Conservation (phyloP, 2,888 invertebrate species). For the Lithophane leautieri region DNA sequence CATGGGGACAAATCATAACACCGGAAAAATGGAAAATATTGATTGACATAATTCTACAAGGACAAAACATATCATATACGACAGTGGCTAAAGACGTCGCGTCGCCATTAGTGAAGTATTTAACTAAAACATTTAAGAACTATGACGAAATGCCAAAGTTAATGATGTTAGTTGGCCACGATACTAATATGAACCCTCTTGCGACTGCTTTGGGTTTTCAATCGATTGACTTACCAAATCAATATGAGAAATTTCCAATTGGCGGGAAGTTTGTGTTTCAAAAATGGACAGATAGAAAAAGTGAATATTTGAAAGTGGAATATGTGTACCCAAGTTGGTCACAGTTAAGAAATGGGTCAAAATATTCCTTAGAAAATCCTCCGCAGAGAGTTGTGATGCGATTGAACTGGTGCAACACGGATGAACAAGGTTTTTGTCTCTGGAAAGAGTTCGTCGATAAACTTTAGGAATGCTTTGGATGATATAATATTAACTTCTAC, state of each 20-base stretch:
- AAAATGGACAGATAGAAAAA: constrained; percentile 53
- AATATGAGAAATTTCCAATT: constrained; percentile 55
- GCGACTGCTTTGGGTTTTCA: constrained; percentile 44
- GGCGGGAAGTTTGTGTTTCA: constrained; percentile 63
- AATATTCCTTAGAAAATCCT: constrained; percentile 39
- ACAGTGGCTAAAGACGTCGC: too few relatives aligned
- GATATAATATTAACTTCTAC: too few relatives aligned
- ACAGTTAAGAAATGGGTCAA: constrained; percentile 49
- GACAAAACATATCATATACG: too few relatives aligned
- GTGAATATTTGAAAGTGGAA: constrained; percentile 62
- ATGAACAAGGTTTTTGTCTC: constrained; percentile 41
- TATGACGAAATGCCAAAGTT: too few relatives aligned
- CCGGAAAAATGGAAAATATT: too few relatives aligned
- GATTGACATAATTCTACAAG: too few relatives aligned
- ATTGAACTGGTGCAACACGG: constrained; percentile 50
- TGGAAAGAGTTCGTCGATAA: too few relatives aligned
- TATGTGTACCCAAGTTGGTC: constrained; percentile 53
- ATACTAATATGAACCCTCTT: constrained; percentile 55
- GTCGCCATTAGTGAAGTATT: too few relatives aligned
- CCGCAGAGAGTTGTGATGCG: constrained; percentile 50
- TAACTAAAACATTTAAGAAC: too few relatives aligned
- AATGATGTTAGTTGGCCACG: constrained; percentile 55
- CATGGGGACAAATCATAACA: constrained; percentile 51
- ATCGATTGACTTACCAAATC: constrained; percentile 45
- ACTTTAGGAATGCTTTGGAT: too few relatives aligned